Base-by-base conservation (phyloP, 2,888 invertebrate genomes). In the Eilema caniola region DNA sequence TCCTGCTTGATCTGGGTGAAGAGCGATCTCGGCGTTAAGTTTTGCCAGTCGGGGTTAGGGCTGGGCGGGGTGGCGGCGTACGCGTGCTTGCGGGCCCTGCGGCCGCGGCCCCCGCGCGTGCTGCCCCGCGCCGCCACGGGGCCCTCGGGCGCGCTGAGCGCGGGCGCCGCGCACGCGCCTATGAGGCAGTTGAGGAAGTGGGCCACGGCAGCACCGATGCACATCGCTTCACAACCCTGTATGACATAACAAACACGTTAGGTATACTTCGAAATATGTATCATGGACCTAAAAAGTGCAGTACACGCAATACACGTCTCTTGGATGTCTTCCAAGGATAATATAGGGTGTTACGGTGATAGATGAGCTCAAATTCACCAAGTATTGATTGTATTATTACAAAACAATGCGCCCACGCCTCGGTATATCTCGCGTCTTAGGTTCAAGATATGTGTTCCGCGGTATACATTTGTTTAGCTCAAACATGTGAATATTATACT, bases 141-240 rank as follows among this genome's bases (percentile, higher is more conserved):
- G 12, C 61, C 71, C 0, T 93, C 93, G 57, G 87, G 86, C 11
- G 90, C 84, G 47, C 90, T 82, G 20, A 91, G 89, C 25, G 86
- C 86, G 0, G 98, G 97, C 87, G 97, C 96, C 10, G 97, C 96
- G 64, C 97, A 95, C 71, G 96, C 95, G 70, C 99, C 98, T 68
- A 99, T 92, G 87, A 99, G 96, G 88, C 99, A 99, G 94, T 99
- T 99, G 74, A 99, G 96, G 94, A 99, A 99, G 92, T 99, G 99
- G 75, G 99, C 98, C 69, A 99, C 97, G 1, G 98, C 99, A 1
- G 97, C 96, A 0, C 99, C 98, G 76, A 99, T 95, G 88, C 97
- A 98, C 97, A 99, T 98, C 88, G 98, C 96, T 90, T 99, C 99
- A 68, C 98, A 98, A 71, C 97, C 97, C 97, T 97, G 88, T 0